Conservation (phyloP, 2,888 invertebrate species). For the Mellilla xanthometata region DNA sequence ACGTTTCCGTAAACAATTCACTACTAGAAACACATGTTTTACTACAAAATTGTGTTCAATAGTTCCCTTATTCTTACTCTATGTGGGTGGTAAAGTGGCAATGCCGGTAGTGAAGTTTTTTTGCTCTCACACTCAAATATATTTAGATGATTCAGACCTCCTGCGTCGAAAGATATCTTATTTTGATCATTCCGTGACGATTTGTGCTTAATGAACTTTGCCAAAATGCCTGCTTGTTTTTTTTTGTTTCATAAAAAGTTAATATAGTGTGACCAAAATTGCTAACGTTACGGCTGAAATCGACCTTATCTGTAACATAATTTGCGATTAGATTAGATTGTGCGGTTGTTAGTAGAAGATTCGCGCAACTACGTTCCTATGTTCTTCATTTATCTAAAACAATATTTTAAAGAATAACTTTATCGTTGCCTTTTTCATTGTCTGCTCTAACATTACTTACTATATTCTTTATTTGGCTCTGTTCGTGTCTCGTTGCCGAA, state of each 20-base stretch:
- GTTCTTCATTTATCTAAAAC: neutral
- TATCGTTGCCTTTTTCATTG: too few species aligned
- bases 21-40: constrained; percentile 40
- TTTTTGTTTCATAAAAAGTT: constrained; percentile 23
- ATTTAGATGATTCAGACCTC: constrained; percentile 64
- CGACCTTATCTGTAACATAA: constrained; percentile 7
- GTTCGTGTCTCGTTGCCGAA: neutral
- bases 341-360: constrained; percentile 1
- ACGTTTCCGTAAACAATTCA: constrained; percentile 45
- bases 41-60: constrained; percentile 42
- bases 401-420: too few species aligned
- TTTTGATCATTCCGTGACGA: constrained; percentile 26
- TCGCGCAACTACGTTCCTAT: neutral
- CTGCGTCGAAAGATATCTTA: constrained; percentile 54
- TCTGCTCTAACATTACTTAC: too few species aligned
- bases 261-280: constrained; percentile 28
- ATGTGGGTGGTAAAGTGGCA: constrained; percentile 63
- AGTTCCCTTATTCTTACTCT: constrained; percentile 51
- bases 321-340: constrained; percentile 20
- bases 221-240: constrained; percentile 17
- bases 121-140: constrained; percentile 55
- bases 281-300: constrained; percentile 11
- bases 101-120: constrained; percentile 44
- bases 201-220: constrained; percentile 27
- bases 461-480: too few species aligned